A percentile compares a stretch with the other conserved stretches of the same genome.
Conservation (phyloP, 2,113 vertebrate genomes). For the Hyla sarda region DNA sequence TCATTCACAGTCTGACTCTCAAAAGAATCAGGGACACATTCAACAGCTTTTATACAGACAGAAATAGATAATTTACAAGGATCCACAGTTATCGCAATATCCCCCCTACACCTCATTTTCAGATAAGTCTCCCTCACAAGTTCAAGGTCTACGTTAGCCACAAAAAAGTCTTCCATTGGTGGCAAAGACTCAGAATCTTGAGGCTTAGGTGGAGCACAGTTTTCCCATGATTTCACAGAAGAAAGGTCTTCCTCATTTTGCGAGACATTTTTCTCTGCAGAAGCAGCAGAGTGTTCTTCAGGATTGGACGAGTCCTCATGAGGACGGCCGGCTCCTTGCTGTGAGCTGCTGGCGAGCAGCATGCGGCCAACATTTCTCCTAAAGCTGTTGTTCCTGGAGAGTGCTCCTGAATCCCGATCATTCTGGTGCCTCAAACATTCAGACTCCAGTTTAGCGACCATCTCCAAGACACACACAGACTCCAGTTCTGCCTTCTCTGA, state of each 20-base stretch:
- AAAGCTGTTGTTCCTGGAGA: constrained; percentile 86
- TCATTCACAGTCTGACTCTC: constrained; percentile 32
- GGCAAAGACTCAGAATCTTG: constrained; percentile 56
- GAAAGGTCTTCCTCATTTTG: constrained; percentile 8
- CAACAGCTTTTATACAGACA: constrained; percentile 53
- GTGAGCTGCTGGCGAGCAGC: constrained; percentile 75
- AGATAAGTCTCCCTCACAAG: constrained; percentile 61
- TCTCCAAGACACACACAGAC: constrained; percentile 86
- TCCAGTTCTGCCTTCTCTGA: constrained; percentile 70
- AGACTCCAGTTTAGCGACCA: constrained; percentile 92
- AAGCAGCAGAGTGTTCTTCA: constrained; percentile 57
- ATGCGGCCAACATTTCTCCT: constrained; percentile 83
- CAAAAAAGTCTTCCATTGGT: constrained; percentile 56
- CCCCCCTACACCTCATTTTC: constrained; percentile 44
- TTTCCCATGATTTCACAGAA: constrained; percentile 63
- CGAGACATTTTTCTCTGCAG: background rate
- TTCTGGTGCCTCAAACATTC: constrained; percentile 82
- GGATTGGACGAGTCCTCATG: constrained; percentile 36
- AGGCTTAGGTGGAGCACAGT: constrained; percentile 25
- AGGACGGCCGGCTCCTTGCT: constrained; percentile 55
- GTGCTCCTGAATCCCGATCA: constrained; percentile 73
- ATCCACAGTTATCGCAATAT: constrained; percentile 59
- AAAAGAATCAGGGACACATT: constrained; percentile 52
- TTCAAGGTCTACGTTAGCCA: constrained; percentile 57
- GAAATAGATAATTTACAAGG: constrained; percentile 60